Percentiles rank a stretch among this genome's conserved stretches.
phyloP scores from a whole-genome alignment of 1,140 invertebrate species.

The Wasmannia auropunctata region DNA sequence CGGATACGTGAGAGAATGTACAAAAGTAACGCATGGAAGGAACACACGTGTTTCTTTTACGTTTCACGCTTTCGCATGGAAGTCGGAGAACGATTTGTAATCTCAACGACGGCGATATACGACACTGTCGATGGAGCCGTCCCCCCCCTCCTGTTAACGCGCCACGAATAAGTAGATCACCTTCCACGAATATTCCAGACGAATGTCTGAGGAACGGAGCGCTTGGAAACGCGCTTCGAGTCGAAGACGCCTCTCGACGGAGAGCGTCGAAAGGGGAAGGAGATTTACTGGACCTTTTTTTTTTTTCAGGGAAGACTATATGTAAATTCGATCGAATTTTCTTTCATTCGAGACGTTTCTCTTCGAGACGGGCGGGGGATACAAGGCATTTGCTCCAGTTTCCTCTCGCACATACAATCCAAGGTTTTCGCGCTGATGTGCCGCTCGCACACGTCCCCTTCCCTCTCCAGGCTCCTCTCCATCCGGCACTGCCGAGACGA shows the following conservation, averaged over 20 bases:
- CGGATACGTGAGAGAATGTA: slow-evolving; percentile 7
- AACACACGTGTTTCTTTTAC: neutral
- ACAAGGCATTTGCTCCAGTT: neutral
- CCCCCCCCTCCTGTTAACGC: no score
- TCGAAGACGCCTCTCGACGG: neutral
- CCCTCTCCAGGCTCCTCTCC: neutral
- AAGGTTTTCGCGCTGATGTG: neutral
- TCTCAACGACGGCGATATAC: neutral
- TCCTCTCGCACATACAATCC: neutral
- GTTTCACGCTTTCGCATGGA: neutral
- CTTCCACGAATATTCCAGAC: neutral
- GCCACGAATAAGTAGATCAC: neutral
- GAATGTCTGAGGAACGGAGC: no score
- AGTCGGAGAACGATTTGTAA: neutral
- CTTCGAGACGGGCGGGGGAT: neutral
- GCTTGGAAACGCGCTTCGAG: neutral
- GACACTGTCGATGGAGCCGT: neutral
- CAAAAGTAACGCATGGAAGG: neutral
- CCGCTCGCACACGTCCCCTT: neutral
- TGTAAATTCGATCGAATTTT: neutral
- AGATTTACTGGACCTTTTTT: neutral
- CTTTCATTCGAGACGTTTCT: neutral
- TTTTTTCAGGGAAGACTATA: neutral
- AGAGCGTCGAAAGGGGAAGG: neutral
- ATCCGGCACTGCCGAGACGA: slow-evolving; percentile 21